Base-by-base conservation (phyloP, 2,888 invertebrate genomes). In the Drosophila greeni region DNA sequence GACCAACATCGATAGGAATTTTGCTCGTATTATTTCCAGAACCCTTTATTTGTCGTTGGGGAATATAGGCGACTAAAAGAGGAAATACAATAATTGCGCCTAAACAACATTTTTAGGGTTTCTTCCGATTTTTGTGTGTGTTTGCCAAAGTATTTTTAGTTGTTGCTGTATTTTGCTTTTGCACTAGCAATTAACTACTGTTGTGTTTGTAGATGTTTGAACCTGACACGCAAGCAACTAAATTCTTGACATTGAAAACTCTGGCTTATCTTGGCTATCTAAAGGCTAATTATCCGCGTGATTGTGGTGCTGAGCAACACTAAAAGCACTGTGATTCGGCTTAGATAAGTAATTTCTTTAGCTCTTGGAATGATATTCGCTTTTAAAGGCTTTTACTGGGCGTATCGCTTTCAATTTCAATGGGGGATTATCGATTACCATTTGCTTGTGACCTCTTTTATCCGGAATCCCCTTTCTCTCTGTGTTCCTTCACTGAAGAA, bases 91-190 rank as follows among this genome's bases (percentile, higher is more conserved):
- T 72, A 82, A 82, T 82, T 82, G 79, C 66, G 69, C 65, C 64
- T 72, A 70, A 71, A 74, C 76, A 71, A 72, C 76, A 72, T 70
- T 84, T 75, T 53, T 82, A 82, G 53, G 79, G 79, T 55, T 80
- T 80, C 78, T 54, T 24, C 45, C 31, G 45, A 31, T 31, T 45
- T 29, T 42, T 67, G 31, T 53, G 56, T 42, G 24, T 80, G 84
- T 72, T 82, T 76, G 70, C 65, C 52, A 39, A 77, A 79, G 79
- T 83, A 79, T 79, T 83, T 83, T 81, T 79, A 84, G 84, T 84
- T 75, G 64, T 66, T 54, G 54, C 51, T 42, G 57, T 68, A 48
- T 55, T 81, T 60, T 52, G 65, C 66, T 67, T 72, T 69, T 64
- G 53, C 75, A 66, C 56, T 72, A 45, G 60, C 72, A 72, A 72